These are phyloP conservation scores for Lophotis ruficrista DNA, from an alignment of 2,113 vertebrate species.

Conservation along the genomic window DNA sequence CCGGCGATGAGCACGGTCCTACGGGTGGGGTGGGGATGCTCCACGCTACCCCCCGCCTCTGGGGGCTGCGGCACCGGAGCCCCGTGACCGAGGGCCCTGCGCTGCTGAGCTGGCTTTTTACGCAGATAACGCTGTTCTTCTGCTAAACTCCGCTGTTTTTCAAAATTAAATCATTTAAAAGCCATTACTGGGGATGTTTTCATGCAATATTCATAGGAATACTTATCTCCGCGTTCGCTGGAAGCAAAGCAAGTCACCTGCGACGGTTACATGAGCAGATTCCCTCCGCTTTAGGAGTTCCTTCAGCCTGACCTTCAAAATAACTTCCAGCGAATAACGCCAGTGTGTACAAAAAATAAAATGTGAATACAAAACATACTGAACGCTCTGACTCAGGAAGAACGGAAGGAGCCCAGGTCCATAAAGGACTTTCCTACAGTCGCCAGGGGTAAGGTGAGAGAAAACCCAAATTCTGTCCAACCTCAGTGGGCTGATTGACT, in stretches of 20 bases:
- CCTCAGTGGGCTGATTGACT: background rate
- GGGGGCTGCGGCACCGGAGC: background rate
- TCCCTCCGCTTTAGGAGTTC: background rate
- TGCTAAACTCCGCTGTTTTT: background rate
- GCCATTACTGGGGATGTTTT: background rate
- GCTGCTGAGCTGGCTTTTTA: background rate
- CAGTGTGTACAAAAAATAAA: background rate
- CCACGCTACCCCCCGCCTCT: background rate
- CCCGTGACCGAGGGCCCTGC: rapidly evolving
- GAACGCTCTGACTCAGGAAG: background rate
- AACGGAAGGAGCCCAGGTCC: background rate
- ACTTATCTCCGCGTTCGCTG: background rate
- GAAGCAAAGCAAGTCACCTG: background rate
- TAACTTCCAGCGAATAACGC: background rate
- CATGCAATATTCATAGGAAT: background rate
- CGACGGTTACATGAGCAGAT: background rate
- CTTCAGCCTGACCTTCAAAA: background rate
- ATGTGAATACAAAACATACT: background rate
- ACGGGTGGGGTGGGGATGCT: background rate
- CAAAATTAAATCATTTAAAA: background rate
- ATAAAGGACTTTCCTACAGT: background rate
- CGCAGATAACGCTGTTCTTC: background rate
- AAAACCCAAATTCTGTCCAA: background rate
- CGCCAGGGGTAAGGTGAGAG: background rate
- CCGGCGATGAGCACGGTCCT: too few relatives aligned